phyloP scores from a whole-genome alignment of 2,113 vertebrate species.

The Epinephelus lanceolatus region DNA sequence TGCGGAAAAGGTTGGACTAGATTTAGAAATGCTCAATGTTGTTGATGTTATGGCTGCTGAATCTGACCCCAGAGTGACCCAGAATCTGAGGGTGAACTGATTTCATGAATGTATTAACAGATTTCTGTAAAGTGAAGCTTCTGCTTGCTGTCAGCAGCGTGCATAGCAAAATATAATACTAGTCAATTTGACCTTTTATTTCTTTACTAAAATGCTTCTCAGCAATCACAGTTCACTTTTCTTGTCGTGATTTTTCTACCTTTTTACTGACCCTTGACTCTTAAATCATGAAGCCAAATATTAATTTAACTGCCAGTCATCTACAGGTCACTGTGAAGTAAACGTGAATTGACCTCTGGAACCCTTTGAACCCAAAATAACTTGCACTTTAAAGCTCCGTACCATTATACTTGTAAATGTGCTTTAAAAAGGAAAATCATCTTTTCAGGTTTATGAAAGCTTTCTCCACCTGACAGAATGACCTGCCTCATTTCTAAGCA shows the following conservation, averaged over 20 bases:
- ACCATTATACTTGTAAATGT: not conserved
- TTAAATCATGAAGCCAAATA: not conserved
- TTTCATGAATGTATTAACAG: not conserved
- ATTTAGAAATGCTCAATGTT: not conserved
- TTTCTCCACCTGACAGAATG: constrained; percentile 1
- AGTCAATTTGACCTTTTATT: not conserved
- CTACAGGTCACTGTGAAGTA: not conserved
- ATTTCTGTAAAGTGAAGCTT: not conserved
- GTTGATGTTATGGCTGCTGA: not conserved
- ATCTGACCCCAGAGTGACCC: not conserved
- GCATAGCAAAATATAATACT: not conserved
- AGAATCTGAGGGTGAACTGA: not conserved
- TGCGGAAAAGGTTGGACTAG: not conserved
- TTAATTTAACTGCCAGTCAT: too few relatives aligned
- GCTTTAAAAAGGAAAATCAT: not conserved
- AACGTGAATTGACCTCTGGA: not conserved
- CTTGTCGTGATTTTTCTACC: not conserved
- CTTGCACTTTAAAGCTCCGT: not conserved
- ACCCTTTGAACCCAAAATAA: not conserved
- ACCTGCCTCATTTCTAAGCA: not conserved
- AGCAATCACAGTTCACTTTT: not conserved
- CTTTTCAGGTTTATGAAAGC: not conserved
- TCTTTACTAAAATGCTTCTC: not conserved
- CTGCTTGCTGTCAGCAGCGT: not conserved
- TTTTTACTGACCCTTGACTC: not conserved